Conservation (phyloP, 1,140 invertebrate species). For the Tetramorium parvispinum region DNA sequence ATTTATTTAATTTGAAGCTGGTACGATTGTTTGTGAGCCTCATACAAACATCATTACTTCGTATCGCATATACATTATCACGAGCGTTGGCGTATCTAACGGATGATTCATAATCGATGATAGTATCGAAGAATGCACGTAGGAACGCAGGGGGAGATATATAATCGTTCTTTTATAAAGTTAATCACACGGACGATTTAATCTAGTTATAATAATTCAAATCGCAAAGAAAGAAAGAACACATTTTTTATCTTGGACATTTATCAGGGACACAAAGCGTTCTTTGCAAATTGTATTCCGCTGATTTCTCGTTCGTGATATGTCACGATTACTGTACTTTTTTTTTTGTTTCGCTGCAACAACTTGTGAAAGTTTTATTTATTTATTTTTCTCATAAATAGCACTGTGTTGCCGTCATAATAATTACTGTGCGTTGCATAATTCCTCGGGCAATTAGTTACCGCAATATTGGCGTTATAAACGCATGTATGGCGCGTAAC, state of each 20-base stretch:
- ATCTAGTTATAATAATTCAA: background rate
- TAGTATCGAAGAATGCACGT: background rate
- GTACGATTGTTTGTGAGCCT: constrained; percentile 26
- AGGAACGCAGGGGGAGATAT: too few species aligned
- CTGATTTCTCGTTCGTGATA: background rate
- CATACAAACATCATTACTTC: background rate
- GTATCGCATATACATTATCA: constrained; percentile 1
- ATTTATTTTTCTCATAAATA: background rate
- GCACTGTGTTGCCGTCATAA: background rate
- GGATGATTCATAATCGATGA: constrained; percentile 1
- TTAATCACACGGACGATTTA: background rate
- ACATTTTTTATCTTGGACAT: background rate
- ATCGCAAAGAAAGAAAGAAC: background rate
- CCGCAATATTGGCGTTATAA: background rate
- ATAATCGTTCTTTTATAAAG: background rate
- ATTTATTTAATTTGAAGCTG: constrained; percentile 44
- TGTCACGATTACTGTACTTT: background rate
- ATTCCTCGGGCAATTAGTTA: background rate
- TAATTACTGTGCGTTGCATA: background rate
- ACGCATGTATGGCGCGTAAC: background rate
- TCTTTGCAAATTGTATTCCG: background rate
- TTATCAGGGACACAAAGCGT: background rate
- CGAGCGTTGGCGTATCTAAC: background rate
- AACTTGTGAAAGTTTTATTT: background rate
- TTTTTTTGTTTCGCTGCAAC: background rate